Evolutionary conservation across 1,140 invertebrate species (phyloP).

Genomic region (Drosophila leontia): DNA sequence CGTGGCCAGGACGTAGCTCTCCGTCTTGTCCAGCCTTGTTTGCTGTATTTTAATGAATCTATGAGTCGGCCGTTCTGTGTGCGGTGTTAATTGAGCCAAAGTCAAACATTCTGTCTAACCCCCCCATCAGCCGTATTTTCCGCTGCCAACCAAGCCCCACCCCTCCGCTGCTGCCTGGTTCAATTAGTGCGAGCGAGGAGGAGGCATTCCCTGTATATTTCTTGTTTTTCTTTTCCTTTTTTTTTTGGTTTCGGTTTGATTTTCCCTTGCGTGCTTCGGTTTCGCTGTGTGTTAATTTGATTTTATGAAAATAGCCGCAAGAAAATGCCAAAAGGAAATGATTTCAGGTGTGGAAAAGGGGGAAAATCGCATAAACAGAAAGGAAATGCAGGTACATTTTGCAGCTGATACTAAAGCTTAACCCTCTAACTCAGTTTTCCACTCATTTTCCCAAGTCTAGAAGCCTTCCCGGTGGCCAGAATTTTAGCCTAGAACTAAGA

Average conservation of each 20-base stretch:
- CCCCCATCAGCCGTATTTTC: conserved; percentile 22
- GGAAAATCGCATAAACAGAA: neutral
- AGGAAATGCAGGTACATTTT: conserved; percentile 9
- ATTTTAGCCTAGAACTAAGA: conserved; percentile 1
- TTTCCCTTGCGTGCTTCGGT: conserved; percentile 30
- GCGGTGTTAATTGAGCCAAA: conserved; percentile 54
- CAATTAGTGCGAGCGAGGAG: conserved; percentile 33
- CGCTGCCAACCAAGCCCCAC: neutral
- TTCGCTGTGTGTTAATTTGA: conserved; percentile 58
- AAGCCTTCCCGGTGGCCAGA: conserved; percentile 4
- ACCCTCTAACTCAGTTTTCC: neutral
- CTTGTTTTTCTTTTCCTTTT: neutral
- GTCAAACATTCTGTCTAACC: conserved; percentile 52
- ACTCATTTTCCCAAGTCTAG: neutral
- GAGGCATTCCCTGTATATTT: neutral
- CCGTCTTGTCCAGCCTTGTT: conserved; percentile 44
- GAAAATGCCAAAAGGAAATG: conserved; percentile 12
- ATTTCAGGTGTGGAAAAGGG: neutral
- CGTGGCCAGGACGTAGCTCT: conserved; percentile 5
- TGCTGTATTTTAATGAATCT: conserved; percentile 55
- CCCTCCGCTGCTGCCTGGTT: neutral
- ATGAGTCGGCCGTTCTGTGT: conserved; percentile 48
- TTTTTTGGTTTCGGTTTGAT: neutral
- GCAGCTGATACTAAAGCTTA: too few species aligned
- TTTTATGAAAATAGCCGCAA: conserved; percentile 53